Percentiles rank a stretch among this genome's conserved stretches.
These are phyloP conservation scores for Larimichthys polyactis DNA, from an alignment of 2,113 vertebrate species.

Conservation along the genomic window DNA sequence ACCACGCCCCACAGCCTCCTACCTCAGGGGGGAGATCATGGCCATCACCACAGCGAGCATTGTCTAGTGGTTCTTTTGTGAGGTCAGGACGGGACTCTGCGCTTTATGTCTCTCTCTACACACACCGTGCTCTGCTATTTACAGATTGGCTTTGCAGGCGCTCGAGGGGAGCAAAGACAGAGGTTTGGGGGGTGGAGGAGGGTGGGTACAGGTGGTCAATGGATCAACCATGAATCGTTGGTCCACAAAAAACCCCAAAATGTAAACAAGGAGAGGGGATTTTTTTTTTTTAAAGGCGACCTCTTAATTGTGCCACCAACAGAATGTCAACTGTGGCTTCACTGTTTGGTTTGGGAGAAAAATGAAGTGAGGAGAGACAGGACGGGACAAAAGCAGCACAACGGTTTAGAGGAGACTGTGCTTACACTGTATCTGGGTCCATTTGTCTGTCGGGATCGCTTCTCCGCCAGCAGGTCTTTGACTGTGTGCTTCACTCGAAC, in stretches of 20 bases:
- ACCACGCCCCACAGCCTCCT: background rate
- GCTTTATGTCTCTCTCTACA: slow-evolving; percentile 66
- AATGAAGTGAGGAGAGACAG: slow-evolving; percentile 57
- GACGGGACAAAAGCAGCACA: slow-evolving; percentile 46
- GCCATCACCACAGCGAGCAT: slow-evolving; percentile 61
- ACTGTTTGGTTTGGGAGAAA: slow-evolving; percentile 67
- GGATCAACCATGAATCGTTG: slow-evolving; percentile 62
- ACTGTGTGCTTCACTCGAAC: slow-evolving; percentile 97
- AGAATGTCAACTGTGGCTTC: slow-evolving; percentile 75
- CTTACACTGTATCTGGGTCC: slow-evolving; percentile 89
- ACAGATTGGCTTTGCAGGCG: slow-evolving; percentile 74
- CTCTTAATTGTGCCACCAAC: slow-evolving; percentile 60
- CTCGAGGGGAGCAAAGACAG: slow-evolving; percentile 64
- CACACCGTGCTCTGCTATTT: slow-evolving; percentile 74
- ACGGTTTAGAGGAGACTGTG: slow-evolving; percentile 46
- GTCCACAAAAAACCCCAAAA: slow-evolving; percentile 69
- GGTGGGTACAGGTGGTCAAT: slow-evolving; percentile 59
- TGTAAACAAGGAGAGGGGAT: slow-evolving; percentile 75
- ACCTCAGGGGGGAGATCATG: slow-evolving; percentile 49
- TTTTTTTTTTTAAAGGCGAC: slow-evolving; percentile 55
- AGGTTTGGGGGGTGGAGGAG: slow-evolving; percentile 18
- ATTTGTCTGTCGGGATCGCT: slow-evolving; percentile 89
- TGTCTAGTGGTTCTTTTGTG: slow-evolving; percentile 78
- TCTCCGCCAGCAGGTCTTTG: slow-evolving; percentile 96
- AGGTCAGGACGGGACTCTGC: slow-evolving; percentile 47